Conservation (phyloP, 2,797 vertebrate species). For the Leucoraja ocellata region DNA sequence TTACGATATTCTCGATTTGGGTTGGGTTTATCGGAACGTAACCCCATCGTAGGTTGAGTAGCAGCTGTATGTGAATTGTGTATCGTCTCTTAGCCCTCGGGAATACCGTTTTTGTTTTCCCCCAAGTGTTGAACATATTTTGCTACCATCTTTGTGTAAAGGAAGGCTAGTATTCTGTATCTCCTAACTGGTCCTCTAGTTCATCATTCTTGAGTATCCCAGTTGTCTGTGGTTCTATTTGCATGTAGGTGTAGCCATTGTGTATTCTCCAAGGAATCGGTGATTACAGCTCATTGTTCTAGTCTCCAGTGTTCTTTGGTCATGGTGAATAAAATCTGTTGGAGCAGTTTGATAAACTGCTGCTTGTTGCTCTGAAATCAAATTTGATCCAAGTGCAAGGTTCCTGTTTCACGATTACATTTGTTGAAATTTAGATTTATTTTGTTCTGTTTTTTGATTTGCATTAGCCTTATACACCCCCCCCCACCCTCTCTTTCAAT, state of each 20-base stretch:
- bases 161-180: background rate
- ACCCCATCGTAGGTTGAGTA: too few species aligned
- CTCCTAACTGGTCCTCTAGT: background rate
- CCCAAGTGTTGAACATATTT: background rate
- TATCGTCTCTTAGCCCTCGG: background rate
- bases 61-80: background rate
- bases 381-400: background rate
- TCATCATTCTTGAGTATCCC: background rate
- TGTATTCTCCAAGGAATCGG: background rate
- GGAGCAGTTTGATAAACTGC: background rate
- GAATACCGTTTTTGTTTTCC: background rate
- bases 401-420: background rate
- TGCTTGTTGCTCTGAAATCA: background rate
- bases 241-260: background rate
- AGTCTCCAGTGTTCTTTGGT: background rate
- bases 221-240: background rate
- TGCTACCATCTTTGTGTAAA: background rate
- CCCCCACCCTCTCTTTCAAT: too few species aligned
- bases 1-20: too few species aligned
- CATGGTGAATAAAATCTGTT: background rate
- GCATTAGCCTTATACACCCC: background rate
- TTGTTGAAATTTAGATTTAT: background rate
- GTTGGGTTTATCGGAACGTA: too few species aligned
- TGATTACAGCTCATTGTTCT: background rate
- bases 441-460: background rate